Percentiles rank a stretch among this genome's conserved stretches.
Conservation (phyloP, 2,797 vertebrate species). For the Pagetopsis macropterus region DNA sequence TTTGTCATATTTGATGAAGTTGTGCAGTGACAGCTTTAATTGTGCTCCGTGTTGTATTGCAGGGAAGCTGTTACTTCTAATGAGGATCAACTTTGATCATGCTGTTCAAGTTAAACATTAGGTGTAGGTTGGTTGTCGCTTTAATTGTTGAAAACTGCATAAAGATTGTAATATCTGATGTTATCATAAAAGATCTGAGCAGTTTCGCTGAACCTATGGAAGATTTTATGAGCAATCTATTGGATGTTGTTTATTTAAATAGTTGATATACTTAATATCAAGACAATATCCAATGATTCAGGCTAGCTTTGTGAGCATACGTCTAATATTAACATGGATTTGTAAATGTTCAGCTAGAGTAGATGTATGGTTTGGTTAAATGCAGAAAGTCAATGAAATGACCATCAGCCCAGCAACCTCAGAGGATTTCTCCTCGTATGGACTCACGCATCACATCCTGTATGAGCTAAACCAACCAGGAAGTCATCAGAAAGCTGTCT, state of each 20-base stretch:
- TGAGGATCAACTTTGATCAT: constrained; percentile 14
- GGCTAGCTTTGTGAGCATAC: too few relatives aligned
- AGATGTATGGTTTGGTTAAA: neutral
- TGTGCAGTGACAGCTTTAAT: constrained; percentile 30
- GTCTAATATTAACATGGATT: neutral
- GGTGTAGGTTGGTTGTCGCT: constrained; percentile 3
- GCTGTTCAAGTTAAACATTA: constrained; percentile 8
- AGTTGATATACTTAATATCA: neutral
- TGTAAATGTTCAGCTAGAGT: neutral
- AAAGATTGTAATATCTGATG: neutral
- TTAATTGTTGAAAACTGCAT: constrained; percentile 7
- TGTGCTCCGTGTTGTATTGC: constrained; percentile 20
- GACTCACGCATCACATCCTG: constrained; percentile 27
- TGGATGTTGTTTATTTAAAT: neutral
- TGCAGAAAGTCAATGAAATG: constrained; percentile 15
- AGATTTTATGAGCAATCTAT: neutral
- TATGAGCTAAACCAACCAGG: constrained; percentile 42
- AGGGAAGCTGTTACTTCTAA: constrained; percentile 9
- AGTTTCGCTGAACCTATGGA: neutral
- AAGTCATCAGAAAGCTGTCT: constrained; percentile 56
- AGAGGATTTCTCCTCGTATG: constrained; percentile 5
- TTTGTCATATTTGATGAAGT: constrained; percentile 41
- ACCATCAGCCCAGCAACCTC: constrained; percentile 4
- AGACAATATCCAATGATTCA: too few relatives aligned
- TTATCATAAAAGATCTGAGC: neutral